Conservation (phyloP, 2,888 invertebrate genomes). For the Crossocerus cetratus region DNA sequence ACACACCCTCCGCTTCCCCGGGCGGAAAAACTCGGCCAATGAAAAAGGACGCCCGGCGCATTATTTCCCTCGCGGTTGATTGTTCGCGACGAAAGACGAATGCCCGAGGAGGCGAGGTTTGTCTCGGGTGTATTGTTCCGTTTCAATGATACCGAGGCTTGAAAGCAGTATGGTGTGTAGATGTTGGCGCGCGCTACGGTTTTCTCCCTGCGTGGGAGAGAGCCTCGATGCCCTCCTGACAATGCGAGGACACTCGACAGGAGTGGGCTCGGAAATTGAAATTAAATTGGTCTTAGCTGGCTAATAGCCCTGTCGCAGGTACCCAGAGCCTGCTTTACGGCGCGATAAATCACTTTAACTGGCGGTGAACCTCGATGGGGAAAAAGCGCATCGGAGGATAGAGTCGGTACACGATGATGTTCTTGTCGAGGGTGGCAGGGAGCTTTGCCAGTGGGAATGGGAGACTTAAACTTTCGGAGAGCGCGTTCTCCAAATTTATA, state of each 20-base stretch:
- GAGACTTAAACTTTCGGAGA: slow-evolving; percentile 23
- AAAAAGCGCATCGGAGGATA: slow-evolving; percentile 53
- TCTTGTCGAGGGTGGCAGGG: slow-evolving; percentile 35
- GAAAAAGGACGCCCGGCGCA: not conserved
- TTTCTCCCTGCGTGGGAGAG: not conserved
- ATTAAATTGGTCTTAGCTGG: slow-evolving; percentile 18
- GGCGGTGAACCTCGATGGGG: slow-evolving; percentile 36
- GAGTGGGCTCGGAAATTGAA: slow-evolving; percentile 14
- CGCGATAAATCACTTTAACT: slow-evolving; percentile 49
- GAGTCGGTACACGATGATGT: slow-evolving; percentile 39
- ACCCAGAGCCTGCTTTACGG: slow-evolving; percentile 44
- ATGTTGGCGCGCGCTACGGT: not conserved
- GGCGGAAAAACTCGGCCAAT: not conserved
- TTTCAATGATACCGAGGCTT: not conserved
- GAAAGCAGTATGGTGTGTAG: slow-evolving; percentile 11
- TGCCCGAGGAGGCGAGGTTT: not conserved
- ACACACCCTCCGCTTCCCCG: not conserved
- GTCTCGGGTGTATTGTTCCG: not conserved
- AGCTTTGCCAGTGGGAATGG: slow-evolving; percentile 36
- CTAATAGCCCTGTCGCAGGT: slow-evolving; percentile 18
- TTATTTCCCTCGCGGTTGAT: not conserved
- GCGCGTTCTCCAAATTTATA: no score
- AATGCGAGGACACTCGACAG: not conserved
- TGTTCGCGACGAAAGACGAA: no score
- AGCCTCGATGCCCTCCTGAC: not conserved